phyloP scores from a whole-genome alignment of 2,797 vertebrate genomes.

The Ceryle rudis region DNA sequence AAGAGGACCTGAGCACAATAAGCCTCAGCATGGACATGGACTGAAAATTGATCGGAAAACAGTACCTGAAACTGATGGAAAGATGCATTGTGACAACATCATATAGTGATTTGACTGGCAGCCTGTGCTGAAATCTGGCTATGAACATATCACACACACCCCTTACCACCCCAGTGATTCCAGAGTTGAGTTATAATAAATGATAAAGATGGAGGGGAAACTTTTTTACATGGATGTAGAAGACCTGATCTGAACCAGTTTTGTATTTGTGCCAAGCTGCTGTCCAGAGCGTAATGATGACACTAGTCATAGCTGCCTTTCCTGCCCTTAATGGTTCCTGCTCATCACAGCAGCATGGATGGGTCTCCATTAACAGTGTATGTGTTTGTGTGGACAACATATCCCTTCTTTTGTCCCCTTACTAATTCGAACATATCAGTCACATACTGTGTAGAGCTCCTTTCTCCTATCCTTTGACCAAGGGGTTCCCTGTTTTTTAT shows the following conservation, averaged over 20 bases:
- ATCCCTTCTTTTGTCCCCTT: not conserved
- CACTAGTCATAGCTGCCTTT: not conserved
- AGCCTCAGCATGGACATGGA: accelerated
- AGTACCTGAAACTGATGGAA: not conserved
- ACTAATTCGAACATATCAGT: accelerated
- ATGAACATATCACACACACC: not conserved
- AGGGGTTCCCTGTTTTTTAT: not conserved
- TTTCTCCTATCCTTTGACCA: not conserved
- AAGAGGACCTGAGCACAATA: not conserved
- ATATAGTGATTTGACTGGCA: not conserved
- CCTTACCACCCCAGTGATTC: not conserved
- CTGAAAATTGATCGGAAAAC: not conserved
- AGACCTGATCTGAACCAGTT: not conserved
- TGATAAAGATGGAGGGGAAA: not conserved
- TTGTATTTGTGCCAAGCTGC: not conserved
- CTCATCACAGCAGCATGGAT: not conserved
- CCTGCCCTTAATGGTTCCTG: not conserved
- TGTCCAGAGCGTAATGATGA: not conserved
- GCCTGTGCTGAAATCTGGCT: not conserved
- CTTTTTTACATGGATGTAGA: accelerated
- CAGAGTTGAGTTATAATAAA: not conserved
- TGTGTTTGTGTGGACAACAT: accelerated
- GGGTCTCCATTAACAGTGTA: not conserved
- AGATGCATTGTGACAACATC: accelerated
- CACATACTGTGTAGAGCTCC: no score